A percentile compares a stretch with the other conserved stretches of the same genome.
phyloP scores from a whole-genome alignment of 2,113 vertebrate genomes.

The Puffinus mauretanicus region DNA sequence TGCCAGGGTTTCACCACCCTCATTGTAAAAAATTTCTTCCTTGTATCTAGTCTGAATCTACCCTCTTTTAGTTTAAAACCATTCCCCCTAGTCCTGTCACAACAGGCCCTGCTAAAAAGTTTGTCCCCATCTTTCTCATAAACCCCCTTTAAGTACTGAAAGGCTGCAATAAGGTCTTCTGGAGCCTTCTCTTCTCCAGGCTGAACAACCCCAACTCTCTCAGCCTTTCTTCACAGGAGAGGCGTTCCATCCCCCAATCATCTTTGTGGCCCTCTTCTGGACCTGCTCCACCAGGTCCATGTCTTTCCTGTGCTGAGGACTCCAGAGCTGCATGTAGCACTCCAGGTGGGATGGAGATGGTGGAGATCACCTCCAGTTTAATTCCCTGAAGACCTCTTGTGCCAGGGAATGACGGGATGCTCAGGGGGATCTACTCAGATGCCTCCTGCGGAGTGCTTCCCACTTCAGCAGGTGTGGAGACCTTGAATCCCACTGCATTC shows the following conservation, averaged over 20 bases:
- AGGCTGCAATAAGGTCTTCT: not conserved
- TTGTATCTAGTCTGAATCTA: not conserved
- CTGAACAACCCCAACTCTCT: not conserved
- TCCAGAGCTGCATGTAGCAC: not conserved
- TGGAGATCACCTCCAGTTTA: not conserved
- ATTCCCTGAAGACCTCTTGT: not conserved
- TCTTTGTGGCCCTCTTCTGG: not conserved
- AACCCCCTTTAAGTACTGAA: not conserved
- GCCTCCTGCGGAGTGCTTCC: not conserved
- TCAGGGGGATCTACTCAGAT: not conserved
- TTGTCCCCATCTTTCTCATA: not conserved
- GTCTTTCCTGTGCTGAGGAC: not conserved
- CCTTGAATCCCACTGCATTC: not conserved
- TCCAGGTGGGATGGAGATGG: not conserved
- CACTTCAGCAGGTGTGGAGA: not conserved
- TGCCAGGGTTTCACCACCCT: not conserved
- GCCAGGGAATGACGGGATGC: not conserved
- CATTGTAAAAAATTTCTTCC: not conserved
- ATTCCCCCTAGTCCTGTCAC: not conserved
- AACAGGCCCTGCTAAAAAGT: not conserved
- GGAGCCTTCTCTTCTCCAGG: not conserved
- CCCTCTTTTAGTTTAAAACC: not conserved
- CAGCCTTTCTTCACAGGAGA: not conserved
- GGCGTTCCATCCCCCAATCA: not conserved
- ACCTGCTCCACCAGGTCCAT: not conserved